Evolutionary conservation across 2,888 invertebrate species (phyloP), one percentile per base, ranked within the genome.

Genomic region (Chydorus sphaericus): DNA sequence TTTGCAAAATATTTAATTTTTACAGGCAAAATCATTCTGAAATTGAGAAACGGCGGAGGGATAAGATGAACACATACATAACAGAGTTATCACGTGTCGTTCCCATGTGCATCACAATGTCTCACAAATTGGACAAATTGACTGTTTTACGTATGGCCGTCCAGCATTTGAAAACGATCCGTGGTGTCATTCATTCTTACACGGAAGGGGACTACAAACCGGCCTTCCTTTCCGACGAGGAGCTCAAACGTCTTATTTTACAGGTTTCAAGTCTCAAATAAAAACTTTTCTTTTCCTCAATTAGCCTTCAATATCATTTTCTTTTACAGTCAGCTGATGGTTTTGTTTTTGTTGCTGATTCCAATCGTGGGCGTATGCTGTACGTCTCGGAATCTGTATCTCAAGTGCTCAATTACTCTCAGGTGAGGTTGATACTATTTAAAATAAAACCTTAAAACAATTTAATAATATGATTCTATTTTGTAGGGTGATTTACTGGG

Each of bases 61-160:
- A 94, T 70, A 94, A 93, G 72, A 94, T 94, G 92, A 94, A 94
- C 73, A 87, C 85, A 0, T 92, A 91, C 71, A 93, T 94, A 63
- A 80, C 84, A 3, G 91, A 94, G 69, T 70, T 94, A 57, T 85
- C 89, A 54, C 76, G 84, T 16, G 84, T 94, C 81, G 80, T 94
- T 20, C 94, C 93, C 0, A 89, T 91, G 88, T 94, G 93, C 67
- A 84, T 85, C 63, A 88, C 90, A 4, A 87, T 91, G 85, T 83
- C 89, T 31, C 75, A 91, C 56, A 94, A 94, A 72, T 73, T 93
- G 65, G 94, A 94, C 73, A 94, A 94, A 71, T 73, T 94, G 62
- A 93, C 92, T 0, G 79, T 80, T 1, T 73, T 94, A 28, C 76
- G 92, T 3, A 87, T 93, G 90, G 90, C 92, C 0, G 93, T 92